Evolutionary conservation across 2,797 vertebrate species (phyloP), one percentile per base, ranked within the genome.

Genomic region (Eulemur albifrons): DNA sequence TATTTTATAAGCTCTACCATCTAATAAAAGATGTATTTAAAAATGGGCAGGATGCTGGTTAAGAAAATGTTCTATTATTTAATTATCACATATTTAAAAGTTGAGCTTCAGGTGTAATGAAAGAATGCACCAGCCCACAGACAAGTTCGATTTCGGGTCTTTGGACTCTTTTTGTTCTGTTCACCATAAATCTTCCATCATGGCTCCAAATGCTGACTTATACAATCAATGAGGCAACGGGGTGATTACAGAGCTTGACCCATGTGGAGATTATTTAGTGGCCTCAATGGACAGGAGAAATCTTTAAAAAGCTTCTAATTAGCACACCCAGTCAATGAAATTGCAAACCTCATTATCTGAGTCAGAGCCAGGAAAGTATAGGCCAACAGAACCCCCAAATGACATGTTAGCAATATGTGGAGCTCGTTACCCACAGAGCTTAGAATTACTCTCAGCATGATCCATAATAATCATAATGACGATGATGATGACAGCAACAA

Each of bases 1-100:
- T 98, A 98, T 98, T 98, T 97, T 96, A 98, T 98, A 95, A 98
- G 94, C 91, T 92, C 61, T 96, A 94, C 96, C 89, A 95, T 7
- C 5, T 95, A 97, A 97, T 95, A 92, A 97, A 98, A 97, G 84
- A 92, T 97, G 85, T 97, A 95, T 98, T 98, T 98, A 97, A 98
- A 98, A 98, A 96, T 52, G 94, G 52, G 93, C 43, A 93, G 94
- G 95, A 97, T 72, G 23, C 70, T 95, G 76, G 73, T 98, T 91
- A 98, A 95, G 93, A 98, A 96, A 97, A 93, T 94, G 67, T 94
- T 88, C 40, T 38, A 3, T 95, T 97, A 89, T 43, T 43, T 97
- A 98, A 98, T 97, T 96, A 97, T 93, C 92, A 32, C 93, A 92
- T 59, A 95, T 95, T 98, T 96, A 65, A 95, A 96, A 93, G 63